Percentiles rank a stretch among this genome's conserved stretches.
Conservation (phyloP, 2,888 invertebrate genomes). For the Nomada ferruginata region DNA sequence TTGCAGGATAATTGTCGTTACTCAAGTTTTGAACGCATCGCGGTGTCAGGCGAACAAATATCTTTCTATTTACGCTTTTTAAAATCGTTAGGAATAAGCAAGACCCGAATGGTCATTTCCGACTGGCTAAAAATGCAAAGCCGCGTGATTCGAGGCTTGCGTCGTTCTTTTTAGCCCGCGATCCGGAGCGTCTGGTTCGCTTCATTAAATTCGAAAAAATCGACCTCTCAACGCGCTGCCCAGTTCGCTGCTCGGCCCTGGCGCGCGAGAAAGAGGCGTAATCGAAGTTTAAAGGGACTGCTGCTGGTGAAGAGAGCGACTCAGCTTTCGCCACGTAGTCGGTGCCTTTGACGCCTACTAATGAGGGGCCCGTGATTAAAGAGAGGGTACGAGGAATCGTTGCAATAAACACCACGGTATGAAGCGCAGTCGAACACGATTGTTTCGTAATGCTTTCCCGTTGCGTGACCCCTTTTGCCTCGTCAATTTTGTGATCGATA, state of each 20-base stretch:
- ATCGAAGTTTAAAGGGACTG: constrained; percentile 68
- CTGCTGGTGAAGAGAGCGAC: constrained; percentile 54
- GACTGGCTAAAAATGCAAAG: constrained; percentile 9
- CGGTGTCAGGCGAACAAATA: too few relatives aligned
- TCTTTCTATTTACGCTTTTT: too few relatives aligned
- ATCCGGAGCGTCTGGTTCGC: constrained; percentile 62
- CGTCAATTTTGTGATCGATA: neutral
- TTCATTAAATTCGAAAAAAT: constrained; percentile 70
- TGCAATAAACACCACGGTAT: constrained; percentile 49
- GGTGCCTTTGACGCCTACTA: constrained; percentile 78
- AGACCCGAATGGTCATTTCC: neutral
- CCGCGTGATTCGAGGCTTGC: neutral
- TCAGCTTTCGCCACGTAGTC: constrained; percentile 68
- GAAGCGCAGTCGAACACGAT: constrained; percentile 44
- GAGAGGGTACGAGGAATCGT: constrained; percentile 52
- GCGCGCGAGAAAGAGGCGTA: constrained; percentile 63
- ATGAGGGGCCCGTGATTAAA: constrained; percentile 76
- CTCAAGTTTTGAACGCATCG: too few relatives aligned
- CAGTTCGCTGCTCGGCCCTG: constrained; percentile 45
- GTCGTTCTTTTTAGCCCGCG: constrained; percentile 18
- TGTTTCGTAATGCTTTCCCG: constrained; percentile 34
- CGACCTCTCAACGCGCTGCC: constrained; percentile 62
- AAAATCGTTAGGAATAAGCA: neutral
- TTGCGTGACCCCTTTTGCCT: neutral
- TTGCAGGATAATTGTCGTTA: neutral